Evolutionary conservation across 2,113 vertebrate species (phyloP), one percentile per base, ranked within the genome.

Genomic region (Plecturocebus donacophilus): DNA sequence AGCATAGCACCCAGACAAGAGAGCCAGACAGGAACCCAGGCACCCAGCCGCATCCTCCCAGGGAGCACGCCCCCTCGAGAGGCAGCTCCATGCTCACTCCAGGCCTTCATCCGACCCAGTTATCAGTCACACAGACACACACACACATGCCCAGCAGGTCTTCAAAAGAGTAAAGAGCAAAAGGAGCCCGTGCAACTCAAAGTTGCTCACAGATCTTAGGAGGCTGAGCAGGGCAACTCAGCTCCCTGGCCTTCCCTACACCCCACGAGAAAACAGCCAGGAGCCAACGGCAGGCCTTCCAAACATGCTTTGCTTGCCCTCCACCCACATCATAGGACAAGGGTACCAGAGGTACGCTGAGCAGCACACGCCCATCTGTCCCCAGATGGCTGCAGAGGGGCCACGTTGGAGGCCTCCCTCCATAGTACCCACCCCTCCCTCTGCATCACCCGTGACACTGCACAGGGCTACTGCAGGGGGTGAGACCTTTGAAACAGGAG

Each of bases 171-270:
- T 45, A 45, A 20, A 16, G 32, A 85, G 32, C 52, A 8, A 61
- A 90, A 79, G 0, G 5, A 84, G n/a, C 47, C 19, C 7, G 0
- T 23, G 73, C 0, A 1, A 47, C 27, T 40, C 38, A 1, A 21
- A 45, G 12, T 32, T 8, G 23, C 21, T 61, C 42, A 30, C 23
- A n/a, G 56, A n/a, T 68, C 45, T 56, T 23, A 13, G 1, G 0
- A 3, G 1, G 27, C 3, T 27, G 13, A 64, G 73, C 49, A 61
- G 42, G 70, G 54, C 49, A 19, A 12, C n/a, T 8, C 81, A 80
- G 35, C 23, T n/a, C 7, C 38, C 52, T 0, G 0, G 27, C 45
- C 5, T 79, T 38, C 35, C 76, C 6, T 42, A 76, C 30, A 4
- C 25, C 25, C 23, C 7, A 38, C 3, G 1, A 12, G 90, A 66